Evolutionary conservation across 2,797 vertebrate species (phyloP).

Genomic region (Aphelocoma californica): DNA sequence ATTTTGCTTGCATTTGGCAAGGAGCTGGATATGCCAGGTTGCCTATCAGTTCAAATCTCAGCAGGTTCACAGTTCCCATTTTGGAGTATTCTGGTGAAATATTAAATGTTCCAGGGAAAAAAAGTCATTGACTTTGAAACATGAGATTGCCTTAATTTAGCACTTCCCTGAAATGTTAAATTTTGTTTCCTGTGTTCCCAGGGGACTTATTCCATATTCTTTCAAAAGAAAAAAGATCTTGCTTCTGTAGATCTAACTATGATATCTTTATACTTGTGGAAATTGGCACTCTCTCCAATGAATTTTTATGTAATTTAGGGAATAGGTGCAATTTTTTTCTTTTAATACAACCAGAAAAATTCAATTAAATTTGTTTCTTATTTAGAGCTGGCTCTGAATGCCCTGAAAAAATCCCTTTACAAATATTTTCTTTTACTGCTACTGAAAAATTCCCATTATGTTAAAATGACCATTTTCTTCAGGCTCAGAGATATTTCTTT

Average conservation of each 20-base stretch:
- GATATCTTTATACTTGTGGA: not conserved
- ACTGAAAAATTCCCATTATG: not conserved
- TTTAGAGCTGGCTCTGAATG: not conserved
- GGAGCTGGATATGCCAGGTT: not conserved
- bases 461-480: not conserved
- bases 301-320: not conserved
- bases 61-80: not conserved
- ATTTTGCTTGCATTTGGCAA: not conserved
- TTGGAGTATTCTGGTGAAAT: not conserved
- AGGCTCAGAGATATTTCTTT: conserved; percentile 45
- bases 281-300: not conserved
- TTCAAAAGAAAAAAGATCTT: not conserved
- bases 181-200: not conserved
- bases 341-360: not conserved
- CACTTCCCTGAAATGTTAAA: not conserved
- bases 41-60: not conserved
- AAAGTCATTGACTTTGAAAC: not conserved
- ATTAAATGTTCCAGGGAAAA: not conserved
- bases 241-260: not conserved
- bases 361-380: not conserved
- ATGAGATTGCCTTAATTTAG: not conserved
- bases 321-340: not conserved
- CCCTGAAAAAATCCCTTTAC: not conserved
- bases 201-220: not conserved
- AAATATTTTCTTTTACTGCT: not conserved